Evolutionary conservation across 2,113 vertebrate species (phyloP), one percentile per base, ranked within the genome.

Genomic region (Cavia porcellus): DNA sequence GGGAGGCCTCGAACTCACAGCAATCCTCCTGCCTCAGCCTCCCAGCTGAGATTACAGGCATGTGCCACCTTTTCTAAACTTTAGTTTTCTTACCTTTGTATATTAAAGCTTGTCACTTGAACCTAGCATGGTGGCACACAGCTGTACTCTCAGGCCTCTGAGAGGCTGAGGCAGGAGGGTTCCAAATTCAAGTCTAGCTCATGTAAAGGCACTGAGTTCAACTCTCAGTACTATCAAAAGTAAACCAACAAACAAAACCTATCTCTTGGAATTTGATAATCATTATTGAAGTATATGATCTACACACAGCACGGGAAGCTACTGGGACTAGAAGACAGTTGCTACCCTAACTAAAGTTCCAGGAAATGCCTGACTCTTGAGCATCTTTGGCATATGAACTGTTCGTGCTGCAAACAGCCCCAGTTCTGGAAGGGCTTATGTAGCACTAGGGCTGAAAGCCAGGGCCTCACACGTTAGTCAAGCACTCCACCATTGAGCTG

Each of bases 91-190:
- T 47, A 45, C 82, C 84, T 94, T 38, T 55, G 13, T 88, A 91
- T 68, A 82, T 91, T 70, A 85, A 96, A 83, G 92, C 38, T 32
- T 92, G 19, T 30, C 79, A 91, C 47, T 89, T 83, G 17, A 79
- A 47, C 15, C 13, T 79, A 3, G 25, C 13, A 30, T 47, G 74
- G 42, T 3, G 6, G 2, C 13, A 20, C 42, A 30, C 13, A 30
- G 24, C 20, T 47, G 75, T 30, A 15, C 45, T 32, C 45, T 15
- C n/a, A 32, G 75, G 25, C 15, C 13, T 79, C 45, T 79, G 75
- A 25, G 45, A 79, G 28, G 45, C 75, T 79, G 75, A 79, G 74
- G 75, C 28, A 79, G 14, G 45, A 79, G 75, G 25, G 8, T 79
- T 47, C 5, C 25, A 47, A 28, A 25, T 30, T 79, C 45, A 79